Evolutionary conservation across 1,140 invertebrate species (phyloP), one percentile per base, ranked within the genome.

Genomic region (Drosophila albomicans): DNA sequence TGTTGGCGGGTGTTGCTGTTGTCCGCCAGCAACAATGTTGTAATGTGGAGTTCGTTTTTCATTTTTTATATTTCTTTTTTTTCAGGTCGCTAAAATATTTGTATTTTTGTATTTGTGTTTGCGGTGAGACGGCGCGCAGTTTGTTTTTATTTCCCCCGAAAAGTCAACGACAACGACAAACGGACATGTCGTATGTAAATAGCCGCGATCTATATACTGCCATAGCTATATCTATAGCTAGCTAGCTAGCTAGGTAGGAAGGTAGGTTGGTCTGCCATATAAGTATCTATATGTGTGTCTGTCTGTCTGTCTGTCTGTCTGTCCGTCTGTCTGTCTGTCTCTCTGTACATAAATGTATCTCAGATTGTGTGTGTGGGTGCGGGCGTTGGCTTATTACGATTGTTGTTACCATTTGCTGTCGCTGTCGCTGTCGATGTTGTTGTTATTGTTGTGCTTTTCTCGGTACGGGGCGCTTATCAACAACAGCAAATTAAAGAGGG

Each of bases 81-180:
- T 52, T 63, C 46, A 69, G 30, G 76, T 84, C 72, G 71, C 84
- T 87, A 87, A 87, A 87, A 84, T 88, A 89, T 88, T 88, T 88
- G 81, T 82, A 15, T 67, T 86, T 79, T 66, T 64, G 71, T 59
- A 75, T 69, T 43, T 74, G 48, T 74, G 57, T 56, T 43, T 43
- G 41, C 41, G 56, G 82, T 65, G 79, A 82, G 74, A 70, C 76
- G 45, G 65, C 35, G 56, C 38, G 48, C 52, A 51, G 81, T 69
- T 79, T 79, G 69, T 82, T 87, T 87, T 82, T 87, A 84, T 88
- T 87, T 80, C 79, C 78, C 77, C 82, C 79, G 68, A 80, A 81
- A 90, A 90, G 82, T 80, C 77, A 88, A 82, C 73, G 1, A 65
- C 45, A 62, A 64, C 45, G 35, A 58, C 75, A 38, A 56, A 62